phyloP scores from a whole-genome alignment of 2,113 vertebrate species.

The Cinclus cinclus region DNA sequence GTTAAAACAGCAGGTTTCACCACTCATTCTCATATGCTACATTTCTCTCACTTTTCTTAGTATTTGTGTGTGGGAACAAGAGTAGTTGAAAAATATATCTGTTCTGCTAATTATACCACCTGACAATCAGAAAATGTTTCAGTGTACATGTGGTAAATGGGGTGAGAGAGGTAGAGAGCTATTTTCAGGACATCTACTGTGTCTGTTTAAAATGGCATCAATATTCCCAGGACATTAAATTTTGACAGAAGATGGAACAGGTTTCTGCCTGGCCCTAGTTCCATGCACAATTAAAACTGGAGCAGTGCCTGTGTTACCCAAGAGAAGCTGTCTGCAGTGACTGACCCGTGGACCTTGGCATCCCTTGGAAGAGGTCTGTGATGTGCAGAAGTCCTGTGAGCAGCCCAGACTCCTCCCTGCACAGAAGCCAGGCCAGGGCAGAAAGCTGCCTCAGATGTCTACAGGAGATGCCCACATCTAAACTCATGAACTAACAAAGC shows the following conservation, averaged over 20 bases:
- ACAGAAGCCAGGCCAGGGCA: not conserved
- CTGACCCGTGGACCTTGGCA: not conserved
- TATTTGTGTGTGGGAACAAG: not conserved
- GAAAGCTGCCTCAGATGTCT: not conserved
- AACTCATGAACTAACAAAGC: not conserved
- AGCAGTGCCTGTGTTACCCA: not conserved
- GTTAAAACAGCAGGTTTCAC: conserved; percentile 42
- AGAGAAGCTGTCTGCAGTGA: not conserved
- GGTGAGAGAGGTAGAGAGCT: not conserved
- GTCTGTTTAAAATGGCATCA: not conserved
- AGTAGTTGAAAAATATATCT: not conserved
- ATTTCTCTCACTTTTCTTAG: conserved; percentile 4
- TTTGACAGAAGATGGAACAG: not conserved
- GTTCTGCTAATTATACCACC: not conserved
- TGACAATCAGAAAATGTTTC: not conserved
- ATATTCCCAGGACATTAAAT: not conserved
- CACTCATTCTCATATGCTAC: not conserved
- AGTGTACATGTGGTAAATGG: not conserved
- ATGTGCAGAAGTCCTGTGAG: not conserved
- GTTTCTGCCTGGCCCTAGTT: not conserved
- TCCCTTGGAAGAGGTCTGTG: not conserved
- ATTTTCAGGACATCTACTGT: not conserved
- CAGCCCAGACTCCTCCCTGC: not conserved
- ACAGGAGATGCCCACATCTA: not conserved
- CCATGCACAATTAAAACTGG: not conserved